Base-by-base conservation (phyloP, 30 jellyfish, hydroid and myxozoan species). In the Aurelia aurita complex sp. Pacific region DNA sequence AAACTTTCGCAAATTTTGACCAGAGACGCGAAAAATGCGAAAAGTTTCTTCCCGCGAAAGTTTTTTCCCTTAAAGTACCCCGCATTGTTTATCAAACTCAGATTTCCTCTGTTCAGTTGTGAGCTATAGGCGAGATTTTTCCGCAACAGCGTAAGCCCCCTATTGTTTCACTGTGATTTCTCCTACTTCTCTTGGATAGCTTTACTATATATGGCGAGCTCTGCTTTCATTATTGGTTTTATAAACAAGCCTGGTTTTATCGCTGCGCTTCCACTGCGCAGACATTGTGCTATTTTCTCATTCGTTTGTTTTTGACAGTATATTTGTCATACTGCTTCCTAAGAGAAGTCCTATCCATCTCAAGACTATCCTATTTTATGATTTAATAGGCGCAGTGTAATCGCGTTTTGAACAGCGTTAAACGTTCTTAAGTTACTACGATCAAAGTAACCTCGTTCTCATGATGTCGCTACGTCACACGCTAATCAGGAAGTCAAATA, bases 131-230 rank as follows among this genome's bases (percentile, higher is more conserved):
- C 19, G 52, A 73, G 83, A 73, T 51, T 73, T 73, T 10, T 73
- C 35, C 59, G 61, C 83, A 73, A 52, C 64, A 15, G 64, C 64
- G 64, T n/a, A 42, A 34, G 55, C 81, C 81, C 81, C 81, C 81
- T 43, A 71, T 51, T 43, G 81, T 6, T 71, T 71, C 55, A 51
- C 81, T 71, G 81, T 33, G 81, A 71, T 71, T 71, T 71, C 65
- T 17, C 51, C 7, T 71, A 43, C 32, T 42, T 71, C 36, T 71
- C 65, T 36, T 35, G 35, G 29, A 9, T 71, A 3, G 51, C 7
- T 71, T 71, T 42, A 42, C 81, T 42, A 71, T 33, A 33, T 71
- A 71, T 71, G 81, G 81, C 9, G 17, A 42, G 16, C 17, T 17
- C 40, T 16, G 40, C 63, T 71, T 71, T 51, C 3, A 23, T 23